These are phyloP conservation scores for Acropternis orthonyx DNA, from an alignment of 2,797 vertebrate species.

Conservation along the genomic window DNA sequence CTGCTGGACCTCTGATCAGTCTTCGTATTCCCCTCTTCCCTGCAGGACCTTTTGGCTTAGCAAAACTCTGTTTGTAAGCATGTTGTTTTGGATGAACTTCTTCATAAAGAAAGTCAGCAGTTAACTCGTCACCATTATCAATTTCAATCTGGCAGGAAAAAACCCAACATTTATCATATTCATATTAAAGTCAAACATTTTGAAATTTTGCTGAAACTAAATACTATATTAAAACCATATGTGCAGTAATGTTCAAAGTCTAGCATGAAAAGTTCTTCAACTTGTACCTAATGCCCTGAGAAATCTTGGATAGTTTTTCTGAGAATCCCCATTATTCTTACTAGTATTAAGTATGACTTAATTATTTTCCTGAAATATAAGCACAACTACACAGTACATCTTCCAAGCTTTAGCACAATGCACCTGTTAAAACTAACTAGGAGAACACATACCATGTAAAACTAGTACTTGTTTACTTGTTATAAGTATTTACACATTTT, in stretches of 20 bases:
- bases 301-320: neutral
- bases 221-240: neutral
- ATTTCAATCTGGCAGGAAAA: conserved; percentile 87
- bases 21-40: conserved; percentile 92
- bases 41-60: conserved; percentile 92
- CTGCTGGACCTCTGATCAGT: conserved; percentile 86
- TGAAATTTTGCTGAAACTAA: neutral
- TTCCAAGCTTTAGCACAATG: neutral
- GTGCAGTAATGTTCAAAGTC: neutral
- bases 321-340: neutral
- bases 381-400: neutral
- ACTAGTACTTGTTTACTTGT: neutral
- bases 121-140: conserved; percentile 91
- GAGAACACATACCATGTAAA: neutral
- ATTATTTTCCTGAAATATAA: neutral
- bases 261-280: neutral
- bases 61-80: conserved; percentile 92
- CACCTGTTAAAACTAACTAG: neutral
- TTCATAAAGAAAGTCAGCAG: conserved; percentile 92
- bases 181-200: neutral
- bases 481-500: neutral
- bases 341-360: neutral
- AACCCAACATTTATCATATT: neutral
- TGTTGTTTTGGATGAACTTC: conserved; percentile 98
- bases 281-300: neutral